phyloP scores from a whole-genome alignment of 2,113 vertebrate genomes.

The Aix galericulata region DNA sequence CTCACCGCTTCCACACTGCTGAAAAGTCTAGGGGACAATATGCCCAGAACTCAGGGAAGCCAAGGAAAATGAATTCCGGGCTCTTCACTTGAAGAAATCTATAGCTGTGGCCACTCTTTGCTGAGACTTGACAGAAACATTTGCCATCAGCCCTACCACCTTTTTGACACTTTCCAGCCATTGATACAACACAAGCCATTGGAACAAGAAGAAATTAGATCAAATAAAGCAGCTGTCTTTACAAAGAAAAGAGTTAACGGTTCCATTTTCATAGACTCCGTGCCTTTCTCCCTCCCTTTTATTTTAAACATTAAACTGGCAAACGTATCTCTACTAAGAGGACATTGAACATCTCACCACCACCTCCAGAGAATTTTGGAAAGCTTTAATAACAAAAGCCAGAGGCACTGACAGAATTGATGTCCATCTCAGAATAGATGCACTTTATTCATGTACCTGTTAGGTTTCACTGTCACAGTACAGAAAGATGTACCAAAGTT shows the following conservation, averaged over 20 bases:
- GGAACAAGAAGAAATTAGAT: not conserved
- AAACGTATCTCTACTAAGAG: not conserved
- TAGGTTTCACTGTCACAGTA: not conserved
- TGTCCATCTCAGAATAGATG: rapidly evolving
- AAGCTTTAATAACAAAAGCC: not conserved
- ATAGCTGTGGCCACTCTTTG: rapidly evolving
- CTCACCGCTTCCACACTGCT: rapidly evolving
- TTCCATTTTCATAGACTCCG: rapidly evolving
- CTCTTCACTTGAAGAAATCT: not conserved
- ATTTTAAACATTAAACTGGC: not conserved
- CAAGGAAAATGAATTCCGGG: not conserved
- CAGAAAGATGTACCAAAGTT: not conserved
- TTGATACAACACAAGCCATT: rapidly evolving
- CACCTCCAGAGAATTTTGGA: not conserved
- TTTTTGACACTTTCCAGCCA: not conserved
- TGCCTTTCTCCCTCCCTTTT: rapidly evolving
- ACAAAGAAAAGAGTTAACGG: not conserved
- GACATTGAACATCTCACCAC: not conserved
- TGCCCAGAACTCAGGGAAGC: not conserved
- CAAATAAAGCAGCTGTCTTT: not conserved
- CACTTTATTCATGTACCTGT: rapidly evolving
- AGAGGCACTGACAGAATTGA: not conserved
- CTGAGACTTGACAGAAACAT: not conserved
- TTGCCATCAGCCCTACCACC: not conserved
- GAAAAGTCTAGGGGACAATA: not conserved